A percentile compares a stretch with the other conserved stretches of the same genome.
phyloP scores from a whole-genome alignment of 2,113 vertebrate genomes.

The Nasalis larvatus region DNA sequence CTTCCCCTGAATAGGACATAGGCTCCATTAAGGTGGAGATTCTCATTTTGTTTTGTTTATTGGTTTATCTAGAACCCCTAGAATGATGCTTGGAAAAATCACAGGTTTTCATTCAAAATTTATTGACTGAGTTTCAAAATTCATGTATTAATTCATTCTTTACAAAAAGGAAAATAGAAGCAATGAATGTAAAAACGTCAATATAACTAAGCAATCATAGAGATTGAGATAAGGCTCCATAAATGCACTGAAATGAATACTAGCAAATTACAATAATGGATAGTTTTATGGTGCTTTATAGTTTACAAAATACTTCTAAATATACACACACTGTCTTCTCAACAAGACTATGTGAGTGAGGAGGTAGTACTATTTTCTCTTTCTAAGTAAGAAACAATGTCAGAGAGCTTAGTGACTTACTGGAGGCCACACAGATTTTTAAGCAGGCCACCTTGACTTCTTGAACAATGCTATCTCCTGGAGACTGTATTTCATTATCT shows the following conservation, averaged over 20 bases:
- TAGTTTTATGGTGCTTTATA: not conserved
- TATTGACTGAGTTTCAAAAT: not conserved
- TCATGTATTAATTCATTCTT: not conserved
- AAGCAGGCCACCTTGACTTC: not conserved
- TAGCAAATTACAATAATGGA: not conserved
- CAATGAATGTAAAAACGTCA: not conserved
- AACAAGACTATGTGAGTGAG: not conserved
- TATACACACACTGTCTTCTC: not conserved
- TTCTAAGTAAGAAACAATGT: not conserved
- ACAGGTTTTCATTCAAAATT: not conserved
- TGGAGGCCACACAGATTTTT: not conserved
- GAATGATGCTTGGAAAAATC: not conserved
- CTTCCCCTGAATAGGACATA: not conserved
- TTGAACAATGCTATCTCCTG: not conserved
- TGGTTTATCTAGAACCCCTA: not conserved
- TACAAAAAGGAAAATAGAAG: not conserved
- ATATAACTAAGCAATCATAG: not conserved
- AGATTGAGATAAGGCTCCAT: not conserved
- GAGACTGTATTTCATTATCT: not conserved
- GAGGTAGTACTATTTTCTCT: not conserved
- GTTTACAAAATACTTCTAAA: not conserved
- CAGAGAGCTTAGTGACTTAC: not conserved
- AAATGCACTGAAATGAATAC: not conserved
- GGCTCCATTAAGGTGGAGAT: not conserved
- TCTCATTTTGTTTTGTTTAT: slow-evolving; percentile 2